Percentiles rank a stretch among this genome's conserved stretches.
phyloP scores from a whole-genome alignment of 1,140 invertebrate species.

The Listronotus oregonensis region DNA sequence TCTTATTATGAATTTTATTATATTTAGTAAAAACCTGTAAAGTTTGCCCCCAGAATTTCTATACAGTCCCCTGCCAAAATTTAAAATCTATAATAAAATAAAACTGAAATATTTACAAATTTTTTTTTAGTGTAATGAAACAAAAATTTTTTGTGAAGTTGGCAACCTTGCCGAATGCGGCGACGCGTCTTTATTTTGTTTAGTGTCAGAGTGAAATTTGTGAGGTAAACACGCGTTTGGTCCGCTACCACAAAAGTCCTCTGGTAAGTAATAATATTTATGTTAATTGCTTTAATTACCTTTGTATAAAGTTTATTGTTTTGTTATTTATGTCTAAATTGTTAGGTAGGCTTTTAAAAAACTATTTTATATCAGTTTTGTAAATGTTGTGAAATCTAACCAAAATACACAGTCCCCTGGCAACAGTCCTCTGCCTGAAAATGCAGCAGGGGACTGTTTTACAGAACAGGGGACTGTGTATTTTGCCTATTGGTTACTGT shows the following conservation, averaged over 20 bases:
- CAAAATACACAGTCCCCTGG: conserved; percentile 6
- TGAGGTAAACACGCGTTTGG: conserved; percentile 7
- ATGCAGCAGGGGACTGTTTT: conserved; percentile 6
- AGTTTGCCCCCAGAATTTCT: no score
- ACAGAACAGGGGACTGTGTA: conserved; percentile 6
- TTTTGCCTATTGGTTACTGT: conserved; percentile 1
- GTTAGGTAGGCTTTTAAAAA: background rate
- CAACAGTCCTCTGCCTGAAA: conserved; percentile 13
- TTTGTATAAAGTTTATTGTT: background rate
- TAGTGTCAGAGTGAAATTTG: conserved; percentile 2
- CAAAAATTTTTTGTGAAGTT: background rate
- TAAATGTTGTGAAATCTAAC: background rate
- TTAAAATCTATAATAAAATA: no score
- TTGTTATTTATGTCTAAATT: background rate
- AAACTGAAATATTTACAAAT: no score
- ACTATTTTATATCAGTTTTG: background rate
- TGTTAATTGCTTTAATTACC: background rate
- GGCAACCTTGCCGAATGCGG: conserved; percentile 4
- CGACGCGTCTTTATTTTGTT: background rate
- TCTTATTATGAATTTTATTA: no score
- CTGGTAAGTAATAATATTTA: conserved; percentile 6
- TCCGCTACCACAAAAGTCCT: background rate
- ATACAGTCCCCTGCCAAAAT: no score
- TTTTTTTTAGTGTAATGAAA: no score
- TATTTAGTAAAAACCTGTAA: no score